Conservation (phyloP, 2,888 invertebrate genomes). For the Serrognathus titanus region DNA sequence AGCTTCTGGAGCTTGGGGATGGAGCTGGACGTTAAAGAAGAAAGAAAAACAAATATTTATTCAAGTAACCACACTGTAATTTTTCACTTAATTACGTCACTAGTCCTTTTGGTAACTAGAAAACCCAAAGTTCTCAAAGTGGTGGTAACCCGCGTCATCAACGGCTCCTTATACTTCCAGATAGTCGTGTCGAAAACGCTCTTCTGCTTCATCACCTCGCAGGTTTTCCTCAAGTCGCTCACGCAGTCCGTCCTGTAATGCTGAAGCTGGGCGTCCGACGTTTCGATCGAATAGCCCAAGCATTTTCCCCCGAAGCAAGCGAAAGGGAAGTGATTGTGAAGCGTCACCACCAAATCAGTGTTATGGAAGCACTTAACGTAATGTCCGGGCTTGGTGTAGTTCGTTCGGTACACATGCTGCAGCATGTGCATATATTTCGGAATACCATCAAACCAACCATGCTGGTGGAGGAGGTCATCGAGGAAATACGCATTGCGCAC, state of each 20-base stretch:
- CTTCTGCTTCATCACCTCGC: slow-evolving; percentile 70
- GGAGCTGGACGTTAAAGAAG: no score
- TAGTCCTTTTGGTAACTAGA: no score
- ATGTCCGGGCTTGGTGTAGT: slow-evolving; percentile 84
- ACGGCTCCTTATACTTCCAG: slow-evolving; percentile 80
- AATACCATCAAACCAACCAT: slow-evolving; percentile 75
- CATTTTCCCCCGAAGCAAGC: slow-evolving; percentile 63
- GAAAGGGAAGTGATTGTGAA: slow-evolving; percentile 86
- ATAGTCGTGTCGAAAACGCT: slow-evolving; percentile 81
- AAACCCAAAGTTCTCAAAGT: neutral
- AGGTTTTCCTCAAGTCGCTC: slow-evolving; percentile 73
- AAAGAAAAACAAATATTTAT: no score
- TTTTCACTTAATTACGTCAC: no score
- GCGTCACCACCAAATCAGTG: slow-evolving; percentile 75
- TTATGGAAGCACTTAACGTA: slow-evolving; percentile 89
- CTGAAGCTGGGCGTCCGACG: slow-evolving; percentile 76
- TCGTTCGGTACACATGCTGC: slow-evolving; percentile 79
- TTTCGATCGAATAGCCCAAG: slow-evolving; percentile 74
- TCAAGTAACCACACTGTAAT: no score
- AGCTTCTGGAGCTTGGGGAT: neutral
- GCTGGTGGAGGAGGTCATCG: slow-evolving; percentile 78
- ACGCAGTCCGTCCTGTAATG: slow-evolving; percentile 90
- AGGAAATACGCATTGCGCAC: slow-evolving; percentile 84
- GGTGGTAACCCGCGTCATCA: slow-evolving; percentile 59
- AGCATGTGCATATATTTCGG: slow-evolving; percentile 80